These are phyloP conservation scores for Leptinotarsa rubiginosa DNA, from an alignment of 2,888 invertebrate species.

Conservation along the genomic window DNA sequence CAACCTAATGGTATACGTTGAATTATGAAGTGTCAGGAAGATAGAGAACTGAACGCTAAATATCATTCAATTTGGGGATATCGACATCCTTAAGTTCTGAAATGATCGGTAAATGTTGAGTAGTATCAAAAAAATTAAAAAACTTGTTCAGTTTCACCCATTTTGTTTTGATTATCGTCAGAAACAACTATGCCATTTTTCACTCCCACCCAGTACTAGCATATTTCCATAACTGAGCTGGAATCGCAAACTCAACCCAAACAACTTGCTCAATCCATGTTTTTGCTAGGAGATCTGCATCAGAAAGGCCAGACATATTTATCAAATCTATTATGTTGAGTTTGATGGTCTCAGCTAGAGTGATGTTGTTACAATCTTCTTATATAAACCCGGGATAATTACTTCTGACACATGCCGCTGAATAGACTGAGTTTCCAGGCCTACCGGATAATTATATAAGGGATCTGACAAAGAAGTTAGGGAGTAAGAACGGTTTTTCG, in stretches of 20 bases:
- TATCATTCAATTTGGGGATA: no score
- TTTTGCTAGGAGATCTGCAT: background rate
- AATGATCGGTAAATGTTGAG: no score
- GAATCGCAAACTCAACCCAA: background rate
- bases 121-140: no score
- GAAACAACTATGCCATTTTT: no score
- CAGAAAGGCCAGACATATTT: conserved; percentile 11
- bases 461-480: background rate
- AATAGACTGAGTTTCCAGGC: conserved; percentile 3
- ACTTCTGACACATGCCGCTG: conserved; percentile 3
- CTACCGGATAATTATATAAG: background rate
- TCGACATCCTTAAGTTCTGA: no score
- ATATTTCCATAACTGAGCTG: background rate
- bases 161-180: no score
- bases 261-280: background rate
- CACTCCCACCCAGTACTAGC: no score
- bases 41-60: no score
- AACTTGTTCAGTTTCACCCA: no score
- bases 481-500: background rate
- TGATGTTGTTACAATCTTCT: background rate
- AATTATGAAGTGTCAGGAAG: no score
- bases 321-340: conserved; percentile 6
- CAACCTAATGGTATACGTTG: no score
- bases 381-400: background rate
- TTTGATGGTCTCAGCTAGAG: background rate